Conservation (phyloP, 2,888 invertebrate genomes). For the Hipparchia semele region DNA sequence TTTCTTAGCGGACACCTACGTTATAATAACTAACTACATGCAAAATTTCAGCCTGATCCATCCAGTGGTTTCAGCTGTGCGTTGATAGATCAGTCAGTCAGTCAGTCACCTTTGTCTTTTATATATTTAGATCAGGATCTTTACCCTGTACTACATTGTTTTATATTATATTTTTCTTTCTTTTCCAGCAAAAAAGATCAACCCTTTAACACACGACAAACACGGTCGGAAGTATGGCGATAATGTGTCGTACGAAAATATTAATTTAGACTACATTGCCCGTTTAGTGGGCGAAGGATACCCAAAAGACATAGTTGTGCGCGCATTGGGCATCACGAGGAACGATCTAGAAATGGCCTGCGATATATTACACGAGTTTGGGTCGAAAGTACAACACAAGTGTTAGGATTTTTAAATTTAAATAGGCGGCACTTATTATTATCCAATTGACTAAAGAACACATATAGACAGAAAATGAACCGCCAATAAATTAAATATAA, state of each 20-base stretch:
- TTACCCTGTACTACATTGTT: too few species aligned
- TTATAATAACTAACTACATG: too few species aligned
- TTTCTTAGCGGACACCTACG: too few species aligned
- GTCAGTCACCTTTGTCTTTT: too few species aligned
- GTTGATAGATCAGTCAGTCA: too few species aligned
- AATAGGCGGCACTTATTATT: constrained; percentile 26
- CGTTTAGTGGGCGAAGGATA: constrained; percentile 95
- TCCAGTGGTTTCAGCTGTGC: too few species aligned
- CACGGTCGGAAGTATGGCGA: constrained; percentile 76
- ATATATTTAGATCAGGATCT: too few species aligned
- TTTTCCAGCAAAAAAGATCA: constrained; percentile 74
- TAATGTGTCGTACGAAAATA: constrained; percentile 91
- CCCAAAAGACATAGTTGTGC: constrained; percentile 94
- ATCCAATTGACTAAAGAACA: neutral
- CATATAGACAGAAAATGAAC: neutral
- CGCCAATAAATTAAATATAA: too few species aligned
- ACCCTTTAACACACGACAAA: constrained; percentile 78
- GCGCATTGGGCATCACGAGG: constrained; percentile 95
- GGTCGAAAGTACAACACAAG: constrained; percentile 77
- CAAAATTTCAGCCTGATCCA: too few species aligned
- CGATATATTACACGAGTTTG: constrained; percentile 96
- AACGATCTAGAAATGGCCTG: constrained; percentile 98
- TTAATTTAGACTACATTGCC: constrained; percentile 95
- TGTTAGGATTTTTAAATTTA: constrained; percentile 52
- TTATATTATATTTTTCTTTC: constrained; percentile 21